Evolutionary conservation across 2,888 invertebrate species (phyloP).

Genomic region (Syrista parreyssii): DNA sequence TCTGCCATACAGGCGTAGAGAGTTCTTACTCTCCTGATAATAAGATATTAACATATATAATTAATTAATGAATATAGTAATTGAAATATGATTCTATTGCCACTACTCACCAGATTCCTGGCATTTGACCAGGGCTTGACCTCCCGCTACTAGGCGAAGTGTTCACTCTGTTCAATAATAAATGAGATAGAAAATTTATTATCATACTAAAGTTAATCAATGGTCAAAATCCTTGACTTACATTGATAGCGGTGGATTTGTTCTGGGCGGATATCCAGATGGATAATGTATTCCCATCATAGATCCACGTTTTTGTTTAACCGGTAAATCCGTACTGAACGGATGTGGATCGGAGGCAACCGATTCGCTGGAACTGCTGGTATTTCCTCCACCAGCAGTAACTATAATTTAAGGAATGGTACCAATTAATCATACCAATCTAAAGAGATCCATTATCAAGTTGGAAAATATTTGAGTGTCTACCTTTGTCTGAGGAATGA

Average conservation of each 20-base stretch:
- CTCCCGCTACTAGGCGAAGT: constrained; percentile 62
- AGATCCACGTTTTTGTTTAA: constrained; percentile 71
- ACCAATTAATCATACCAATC: too few species aligned
- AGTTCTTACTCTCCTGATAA: constrained; percentile 85
- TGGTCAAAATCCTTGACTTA: constrained; percentile 53
- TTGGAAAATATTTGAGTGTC: not conserved
- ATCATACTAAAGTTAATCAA: constrained; percentile 43
- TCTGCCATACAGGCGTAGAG: constrained; percentile 96
- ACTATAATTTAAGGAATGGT: constrained; percentile 34
- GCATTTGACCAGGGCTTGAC: constrained; percentile 62
- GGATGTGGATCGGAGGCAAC: constrained; percentile 72
- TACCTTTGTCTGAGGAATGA: constrained; percentile 60
- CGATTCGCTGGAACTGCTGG: constrained; percentile 89
- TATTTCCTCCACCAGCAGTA: constrained; percentile 62
- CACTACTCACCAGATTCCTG: constrained; percentile 60
- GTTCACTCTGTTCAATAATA: constrained; percentile 44
- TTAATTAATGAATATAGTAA: not conserved
- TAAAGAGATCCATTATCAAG: too few species aligned
- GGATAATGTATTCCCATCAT: constrained; percentile 66
- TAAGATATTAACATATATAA: not conserved
- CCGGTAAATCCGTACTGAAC: constrained; percentile 50
- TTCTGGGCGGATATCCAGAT: constrained; percentile 66
- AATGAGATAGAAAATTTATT: constrained; percentile 45
- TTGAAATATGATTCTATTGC: not conserved
- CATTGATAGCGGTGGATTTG: constrained; percentile 62